Percentiles rank a stretch among this genome's conserved stretches.
These are phyloP conservation scores for Mormyrus hasselquistii DNA, from an alignment of 2,797 vertebrate genomes.

Conservation along the genomic window DNA sequence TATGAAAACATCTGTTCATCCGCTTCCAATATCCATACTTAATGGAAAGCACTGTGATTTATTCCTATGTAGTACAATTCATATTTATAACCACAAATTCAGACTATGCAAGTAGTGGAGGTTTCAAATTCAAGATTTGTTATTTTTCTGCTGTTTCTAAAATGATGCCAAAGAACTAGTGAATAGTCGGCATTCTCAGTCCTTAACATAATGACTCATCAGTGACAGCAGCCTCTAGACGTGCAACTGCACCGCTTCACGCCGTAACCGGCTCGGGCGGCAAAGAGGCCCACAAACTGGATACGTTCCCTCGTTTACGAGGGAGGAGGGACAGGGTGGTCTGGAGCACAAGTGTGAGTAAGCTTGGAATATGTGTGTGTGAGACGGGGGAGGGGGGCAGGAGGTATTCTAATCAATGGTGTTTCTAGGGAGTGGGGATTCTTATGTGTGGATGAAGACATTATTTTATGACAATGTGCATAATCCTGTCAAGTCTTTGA, in stretches of 20 bases:
- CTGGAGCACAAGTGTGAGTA: background rate
- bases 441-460: constrained; percentile 7
- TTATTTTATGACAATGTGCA: constrained; percentile 23
- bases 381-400: background rate
- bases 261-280: background rate
- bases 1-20: background rate
- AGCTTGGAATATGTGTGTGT: background rate
- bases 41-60: background rate
- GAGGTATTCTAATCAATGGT: background rate
- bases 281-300: background rate
- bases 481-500: constrained; percentile 30
- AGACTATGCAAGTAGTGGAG: background rate
- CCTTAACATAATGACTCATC: background rate
- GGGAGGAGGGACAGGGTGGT: background rate
- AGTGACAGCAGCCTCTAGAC: background rate
- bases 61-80: background rate
- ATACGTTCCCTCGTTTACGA: background rate
- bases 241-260: background rate
- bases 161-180: background rate
- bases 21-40: background rate
- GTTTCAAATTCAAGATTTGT: background rate
- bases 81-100: background rate
- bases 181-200: background rate
- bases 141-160: background rate
- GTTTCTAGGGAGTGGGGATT: background rate